Conservation (phyloP, 2,888 invertebrate species). For the Cantharis rustica region DNA sequence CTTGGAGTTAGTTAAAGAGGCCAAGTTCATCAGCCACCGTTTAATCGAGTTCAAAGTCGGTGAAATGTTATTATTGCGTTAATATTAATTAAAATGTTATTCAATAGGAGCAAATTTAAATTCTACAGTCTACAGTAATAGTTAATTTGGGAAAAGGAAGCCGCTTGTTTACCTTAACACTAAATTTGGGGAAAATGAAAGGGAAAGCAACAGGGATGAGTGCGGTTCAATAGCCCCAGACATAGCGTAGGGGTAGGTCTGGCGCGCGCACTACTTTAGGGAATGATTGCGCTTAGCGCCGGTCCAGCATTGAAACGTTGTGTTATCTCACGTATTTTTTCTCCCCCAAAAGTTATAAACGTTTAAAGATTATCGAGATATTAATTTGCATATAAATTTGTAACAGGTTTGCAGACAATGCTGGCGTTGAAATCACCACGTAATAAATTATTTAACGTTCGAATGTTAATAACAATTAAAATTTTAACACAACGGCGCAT, state of each 20-base stretch:
- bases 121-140: neutral
- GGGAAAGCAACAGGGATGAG: slow-evolving; percentile 32
- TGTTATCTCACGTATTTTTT: slow-evolving; percentile 24
- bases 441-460: neutral
- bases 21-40: slow-evolving; percentile 41
- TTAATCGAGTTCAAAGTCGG: slow-evolving; percentile 45
- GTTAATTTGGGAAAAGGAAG: neutral
- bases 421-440: slow-evolving; percentile 36
- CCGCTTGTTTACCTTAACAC: neutral
- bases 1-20: slow-evolving; percentile 37
- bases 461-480: neutral
- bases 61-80: slow-evolving; percentile 36
- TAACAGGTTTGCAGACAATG: slow-evolving; percentile 32
- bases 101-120: slow-evolving; percentile 19
- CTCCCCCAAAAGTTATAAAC: slow-evolving; percentile 9
- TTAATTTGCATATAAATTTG: slow-evolving; percentile 18
- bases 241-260: slow-evolving; percentile 45
- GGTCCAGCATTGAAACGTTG: slow-evolving; percentile 45
- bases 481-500: neutral
- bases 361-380: slow-evolving; percentile 8
- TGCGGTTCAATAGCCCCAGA: slow-evolving; percentile 41
- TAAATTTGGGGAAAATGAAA: slow-evolving; percentile 24
- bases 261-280: slow-evolving; percentile 41
- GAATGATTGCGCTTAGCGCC: slow-evolving; percentile 36
- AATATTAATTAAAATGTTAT: slow-evolving; percentile 28